Evolutionary conservation across 2,113 vertebrate species (phyloP).

Genomic region (Ceyx cyanopectus): DNA sequence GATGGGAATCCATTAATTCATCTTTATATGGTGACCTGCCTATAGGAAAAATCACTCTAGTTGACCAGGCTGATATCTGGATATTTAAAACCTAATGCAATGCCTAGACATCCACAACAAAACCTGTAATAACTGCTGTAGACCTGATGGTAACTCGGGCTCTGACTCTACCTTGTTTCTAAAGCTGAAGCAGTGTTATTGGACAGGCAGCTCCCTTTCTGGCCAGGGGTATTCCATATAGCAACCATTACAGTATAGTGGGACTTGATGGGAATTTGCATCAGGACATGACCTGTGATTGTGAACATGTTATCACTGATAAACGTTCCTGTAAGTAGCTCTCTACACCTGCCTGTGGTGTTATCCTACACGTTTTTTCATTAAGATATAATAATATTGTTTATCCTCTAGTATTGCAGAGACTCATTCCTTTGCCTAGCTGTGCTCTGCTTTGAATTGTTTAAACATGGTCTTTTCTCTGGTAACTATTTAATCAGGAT

Average conservation of each 20-base stretch:
- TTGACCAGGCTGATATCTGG: not conserved
- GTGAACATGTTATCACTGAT: not conserved
- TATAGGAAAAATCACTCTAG: not conserved
- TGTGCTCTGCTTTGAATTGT: not conserved
- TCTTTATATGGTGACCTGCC: not conserved
- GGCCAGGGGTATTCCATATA: not conserved
- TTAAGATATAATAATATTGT: not conserved
- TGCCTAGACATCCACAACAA: not conserved
- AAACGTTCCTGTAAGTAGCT: not conserved
- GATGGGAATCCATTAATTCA: not conserved
- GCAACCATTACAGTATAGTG: not conserved
- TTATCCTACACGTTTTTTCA: not conserved
- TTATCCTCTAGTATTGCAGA: not conserved
- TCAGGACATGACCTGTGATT: not conserved
- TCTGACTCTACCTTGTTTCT: not conserved
- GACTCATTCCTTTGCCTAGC: not conserved
- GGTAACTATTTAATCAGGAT: not conserved
- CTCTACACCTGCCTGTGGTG: accelerated
- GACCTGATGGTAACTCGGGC: not conserved
- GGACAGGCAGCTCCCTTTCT: not conserved
- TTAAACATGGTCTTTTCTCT: not conserved
- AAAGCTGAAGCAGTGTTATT: not conserved
- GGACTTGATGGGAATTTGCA: not conserved
- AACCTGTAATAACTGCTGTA: not conserved
- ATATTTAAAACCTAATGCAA: not conserved